phyloP scores from a whole-genome alignment of 2,113 vertebrate genomes.

The Leucoraja erinaceus region DNA sequence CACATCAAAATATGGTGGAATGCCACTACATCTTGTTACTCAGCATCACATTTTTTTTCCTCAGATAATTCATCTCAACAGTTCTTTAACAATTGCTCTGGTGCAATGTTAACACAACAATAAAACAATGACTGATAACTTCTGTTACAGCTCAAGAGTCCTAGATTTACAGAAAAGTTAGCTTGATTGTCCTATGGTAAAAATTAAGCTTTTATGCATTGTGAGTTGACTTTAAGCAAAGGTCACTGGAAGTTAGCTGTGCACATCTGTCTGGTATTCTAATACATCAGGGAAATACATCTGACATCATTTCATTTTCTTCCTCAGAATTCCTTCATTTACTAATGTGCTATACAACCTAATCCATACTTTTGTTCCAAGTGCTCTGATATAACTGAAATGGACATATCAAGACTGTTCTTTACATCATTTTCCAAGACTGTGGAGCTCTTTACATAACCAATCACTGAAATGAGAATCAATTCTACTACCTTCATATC shows the following conservation, averaged over 20 bases:
- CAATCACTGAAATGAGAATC: constrained; percentile 49
- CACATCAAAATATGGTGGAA: neutral
- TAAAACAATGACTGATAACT: constrained; percentile 1
- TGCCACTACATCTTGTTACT: too few relatives aligned
- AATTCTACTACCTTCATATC: constrained; percentile 34
- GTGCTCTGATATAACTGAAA: constrained; percentile 61
- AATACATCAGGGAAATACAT: neutral
- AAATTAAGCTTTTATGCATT: neutral
- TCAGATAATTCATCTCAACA: neutral
- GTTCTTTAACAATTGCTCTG: neutral
- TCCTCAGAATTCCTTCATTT: constrained; percentile 49
- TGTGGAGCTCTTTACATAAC: constrained; percentile 55
- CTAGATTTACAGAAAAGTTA: neutral
- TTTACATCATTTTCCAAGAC: constrained; percentile 51
- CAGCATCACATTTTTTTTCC: neutral
- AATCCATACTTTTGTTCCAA: constrained; percentile 53
- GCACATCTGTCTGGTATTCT: neutral
- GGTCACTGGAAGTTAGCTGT: neutral
- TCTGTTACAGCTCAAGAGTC: neutral
- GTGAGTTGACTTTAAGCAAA: neutral
- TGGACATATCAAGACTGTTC: constrained; percentile 52
- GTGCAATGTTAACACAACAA: neutral
- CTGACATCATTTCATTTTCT: constrained; percentile 50
- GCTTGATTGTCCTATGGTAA: constrained; percentile 15
- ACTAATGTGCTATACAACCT: constrained; percentile 50